Percentiles rank a stretch among this genome's conserved stretches.
Conservation (phyloP, 1,140 invertebrate species). For the Monochamus saltuarius region DNA sequence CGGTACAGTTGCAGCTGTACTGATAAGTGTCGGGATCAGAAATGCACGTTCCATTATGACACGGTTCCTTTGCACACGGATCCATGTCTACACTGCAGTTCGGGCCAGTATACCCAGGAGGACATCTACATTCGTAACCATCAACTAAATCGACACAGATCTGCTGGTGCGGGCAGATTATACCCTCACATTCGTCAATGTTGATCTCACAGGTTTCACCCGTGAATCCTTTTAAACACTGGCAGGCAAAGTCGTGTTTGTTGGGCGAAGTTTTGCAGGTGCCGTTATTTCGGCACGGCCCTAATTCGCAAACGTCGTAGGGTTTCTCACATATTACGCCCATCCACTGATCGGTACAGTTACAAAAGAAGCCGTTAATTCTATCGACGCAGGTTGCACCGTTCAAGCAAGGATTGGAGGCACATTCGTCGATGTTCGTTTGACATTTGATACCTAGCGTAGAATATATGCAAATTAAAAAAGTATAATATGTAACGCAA, state of each 20-base stretch:
- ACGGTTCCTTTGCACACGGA: conserved; percentile 67
- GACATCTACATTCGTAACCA: conserved; percentile 71
- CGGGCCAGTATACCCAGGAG: conserved; percentile 62
- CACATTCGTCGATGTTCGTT: conserved; percentile 68
- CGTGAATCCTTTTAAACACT: conserved; percentile 63
- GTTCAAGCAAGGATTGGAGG: conserved; percentile 66
- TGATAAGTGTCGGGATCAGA: conserved; percentile 38
- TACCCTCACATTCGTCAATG: conserved; percentile 71
- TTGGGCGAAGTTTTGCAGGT: conserved; percentile 59
- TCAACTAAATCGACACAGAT: conserved; percentile 67
- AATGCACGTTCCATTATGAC: conserved; percentile 70
- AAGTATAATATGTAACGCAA: no score
- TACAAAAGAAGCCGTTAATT: conserved; percentile 62
- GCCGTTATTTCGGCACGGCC: conserved; percentile 71
- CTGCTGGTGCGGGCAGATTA: conserved; percentile 64
- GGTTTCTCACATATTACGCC: conserved; percentile 71
- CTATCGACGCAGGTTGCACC: conserved; percentile 68
- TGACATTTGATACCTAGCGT: conserved; percentile 64
- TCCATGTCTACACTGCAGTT: conserved; percentile 69
- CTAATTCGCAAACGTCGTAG: conserved; percentile 63
- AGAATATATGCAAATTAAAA: no score
- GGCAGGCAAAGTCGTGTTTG: conserved; percentile 57
- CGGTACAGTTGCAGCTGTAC: conserved; percentile 69
- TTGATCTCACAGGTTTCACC: conserved; percentile 77
- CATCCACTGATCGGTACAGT: conserved; percentile 68